Conservation (phyloP, 1,140 invertebrate genomes). For the Chironomus tepperi region DNA sequence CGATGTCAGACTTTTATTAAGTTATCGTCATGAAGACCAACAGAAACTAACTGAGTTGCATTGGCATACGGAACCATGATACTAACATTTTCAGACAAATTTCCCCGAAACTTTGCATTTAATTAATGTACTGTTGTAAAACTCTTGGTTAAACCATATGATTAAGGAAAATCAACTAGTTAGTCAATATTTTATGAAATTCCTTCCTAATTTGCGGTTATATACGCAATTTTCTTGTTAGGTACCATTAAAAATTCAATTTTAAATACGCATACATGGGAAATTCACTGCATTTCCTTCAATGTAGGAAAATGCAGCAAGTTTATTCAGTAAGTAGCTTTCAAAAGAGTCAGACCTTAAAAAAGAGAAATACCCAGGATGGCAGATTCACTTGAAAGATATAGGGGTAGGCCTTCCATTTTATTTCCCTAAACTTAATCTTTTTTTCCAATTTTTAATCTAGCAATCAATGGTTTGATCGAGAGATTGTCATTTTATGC, state of each 20-base stretch:
- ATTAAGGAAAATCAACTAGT: too few species aligned
- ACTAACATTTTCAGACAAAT: too few species aligned
- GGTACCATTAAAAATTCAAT: background rate
- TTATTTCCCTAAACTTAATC: background rate
- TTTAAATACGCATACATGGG: background rate
- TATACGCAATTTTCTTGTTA: too few species aligned
- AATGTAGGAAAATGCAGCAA: background rate
- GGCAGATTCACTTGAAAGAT: background rate
- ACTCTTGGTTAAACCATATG: too few species aligned
- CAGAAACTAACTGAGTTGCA: too few species aligned
- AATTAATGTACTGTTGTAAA: too few species aligned
- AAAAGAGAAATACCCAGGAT: background rate
- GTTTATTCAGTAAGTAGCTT: background rate
- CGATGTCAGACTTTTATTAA: too few species aligned
- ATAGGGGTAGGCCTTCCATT: background rate
- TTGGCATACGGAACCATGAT: too few species aligned
- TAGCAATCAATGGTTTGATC: background rate
- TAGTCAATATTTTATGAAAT: too few species aligned
- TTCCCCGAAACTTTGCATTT: too few species aligned
- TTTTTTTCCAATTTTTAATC: background rate
- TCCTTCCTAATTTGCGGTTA: too few species aligned
- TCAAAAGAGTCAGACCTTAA: background rate
- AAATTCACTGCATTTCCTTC: background rate
- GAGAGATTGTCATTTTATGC: background rate
- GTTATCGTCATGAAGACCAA: too few species aligned